Conservation (phyloP, 1,140 invertebrate species). For the Dendrolimus punctatus region DNA sequence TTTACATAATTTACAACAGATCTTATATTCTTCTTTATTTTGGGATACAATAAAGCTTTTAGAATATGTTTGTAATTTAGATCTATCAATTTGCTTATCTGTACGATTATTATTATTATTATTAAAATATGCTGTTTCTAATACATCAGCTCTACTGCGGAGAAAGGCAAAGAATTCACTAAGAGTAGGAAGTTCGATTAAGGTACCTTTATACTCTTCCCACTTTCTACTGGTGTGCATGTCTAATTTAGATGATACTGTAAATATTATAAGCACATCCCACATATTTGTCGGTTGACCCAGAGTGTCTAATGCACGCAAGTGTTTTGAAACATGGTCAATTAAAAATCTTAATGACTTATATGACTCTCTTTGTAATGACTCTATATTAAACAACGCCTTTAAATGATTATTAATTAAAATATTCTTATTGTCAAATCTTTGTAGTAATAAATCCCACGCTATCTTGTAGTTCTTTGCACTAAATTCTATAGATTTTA, state of each 20-base stretch:
- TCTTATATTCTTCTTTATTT: too few relatives aligned
- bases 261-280: constrained; percentile 26
- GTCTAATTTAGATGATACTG: constrained; percentile 28
- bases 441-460: constrained; percentile 20
- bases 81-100: not conserved
- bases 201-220: constrained; percentile 17
- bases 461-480: constrained; percentile 18
- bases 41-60: too few relatives aligned
- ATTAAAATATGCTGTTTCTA: constrained; percentile 8
- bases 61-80: not conserved
- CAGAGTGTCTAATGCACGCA: constrained; percentile 23
- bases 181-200: constrained; percentile 3
- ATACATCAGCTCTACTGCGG: constrained; percentile 5
- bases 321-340: constrained; percentile 28
- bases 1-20: constrained; percentile 4
- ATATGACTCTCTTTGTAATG: constrained; percentile 16
- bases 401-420: constrained; percentile 26
- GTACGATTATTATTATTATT: not conserved
- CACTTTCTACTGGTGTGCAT: constrained; percentile 13
- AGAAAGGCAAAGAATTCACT: constrained; percentile 7
- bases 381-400: constrained; percentile 20
- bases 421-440: constrained; percentile 25
- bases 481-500: constrained; percentile 16
- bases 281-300: constrained; percentile 28
- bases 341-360: constrained; percentile 25